These are phyloP conservation scores for Synergus umbraculus DNA, from an alignment of 2,888 invertebrate species.

Conservation along the genomic window DNA sequence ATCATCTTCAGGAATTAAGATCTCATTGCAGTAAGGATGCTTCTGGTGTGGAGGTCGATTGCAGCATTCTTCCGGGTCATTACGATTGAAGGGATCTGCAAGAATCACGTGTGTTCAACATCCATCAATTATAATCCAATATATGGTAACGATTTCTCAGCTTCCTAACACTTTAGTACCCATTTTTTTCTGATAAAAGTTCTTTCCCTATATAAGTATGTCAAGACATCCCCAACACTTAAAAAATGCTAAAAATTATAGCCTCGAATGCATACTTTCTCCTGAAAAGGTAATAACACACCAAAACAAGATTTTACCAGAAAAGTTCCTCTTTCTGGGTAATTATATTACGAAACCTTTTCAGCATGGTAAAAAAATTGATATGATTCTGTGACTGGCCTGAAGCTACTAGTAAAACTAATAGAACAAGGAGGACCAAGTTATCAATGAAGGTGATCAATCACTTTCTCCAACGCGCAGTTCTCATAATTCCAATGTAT, in stretches of 20 bases:
- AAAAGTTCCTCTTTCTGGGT: background rate
- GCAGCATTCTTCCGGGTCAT: constrained; percentile 95
- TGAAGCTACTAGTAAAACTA: background rate
- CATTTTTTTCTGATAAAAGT: background rate
- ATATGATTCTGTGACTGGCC: background rate
- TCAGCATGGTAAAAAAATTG: background rate
- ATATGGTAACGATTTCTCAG: no score
- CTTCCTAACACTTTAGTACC: background rate
- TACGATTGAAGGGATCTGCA: constrained; percentile 89
- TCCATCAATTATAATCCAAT: background rate
- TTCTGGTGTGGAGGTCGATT: constrained; percentile 88
- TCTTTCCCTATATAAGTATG: no score
- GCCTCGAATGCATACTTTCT: background rate
- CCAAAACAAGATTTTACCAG: background rate
- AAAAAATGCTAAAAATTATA: background rate
- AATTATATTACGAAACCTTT: constrained; percentile 15
- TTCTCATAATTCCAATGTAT: constrained; percentile 56
- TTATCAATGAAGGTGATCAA: constrained; percentile 54
- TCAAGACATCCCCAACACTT: background rate
- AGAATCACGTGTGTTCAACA: constrained; percentile 11
- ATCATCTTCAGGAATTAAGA: constrained; percentile 92
- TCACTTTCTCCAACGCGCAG: constrained; percentile 58
- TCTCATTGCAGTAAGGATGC: constrained; percentile 95
- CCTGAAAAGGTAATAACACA: background rate
- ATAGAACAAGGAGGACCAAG: constrained; percentile 23